A percentile compares a stretch with the other conserved stretches of the same genome.
phyloP scores from a whole-genome alignment of 2,888 invertebrate species.

The Exephanes ischioxanthus region DNA sequence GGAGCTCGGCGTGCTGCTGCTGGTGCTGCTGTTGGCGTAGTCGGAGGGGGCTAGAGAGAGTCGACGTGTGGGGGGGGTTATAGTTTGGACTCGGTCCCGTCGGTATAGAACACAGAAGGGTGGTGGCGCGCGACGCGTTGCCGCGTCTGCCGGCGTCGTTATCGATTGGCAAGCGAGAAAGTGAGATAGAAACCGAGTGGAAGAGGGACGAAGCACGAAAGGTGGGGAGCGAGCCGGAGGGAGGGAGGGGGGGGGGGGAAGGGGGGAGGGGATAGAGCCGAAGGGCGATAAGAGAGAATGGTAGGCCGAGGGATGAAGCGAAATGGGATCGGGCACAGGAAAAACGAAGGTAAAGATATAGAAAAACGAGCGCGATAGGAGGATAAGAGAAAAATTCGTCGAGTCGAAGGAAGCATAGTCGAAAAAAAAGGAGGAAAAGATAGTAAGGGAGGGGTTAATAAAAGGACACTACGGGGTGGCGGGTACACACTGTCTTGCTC shows the following conservation, averaged over 20 bases:
- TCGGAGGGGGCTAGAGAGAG: neutral
- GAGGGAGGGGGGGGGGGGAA: neutral
- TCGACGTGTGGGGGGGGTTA: neutral
- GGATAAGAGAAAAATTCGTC: slow-evolving; percentile 29
- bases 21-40: slow-evolving; percentile 55
- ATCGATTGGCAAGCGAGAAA: slow-evolving; percentile 78
- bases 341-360: slow-evolving; percentile 47
- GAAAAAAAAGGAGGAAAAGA: slow-evolving; percentile 16
- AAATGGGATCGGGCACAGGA: slow-evolving; percentile 51
- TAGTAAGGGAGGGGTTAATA: slow-evolving; percentile 2
- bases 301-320: slow-evolving; percentile 44
- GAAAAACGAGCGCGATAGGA: slow-evolving; percentile 44
- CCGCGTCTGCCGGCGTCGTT: slow-evolving; percentile 78
- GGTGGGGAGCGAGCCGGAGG: neutral
- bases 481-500: slow-evolving; percentile 56
- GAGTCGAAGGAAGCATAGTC: slow-evolving; percentile 35
- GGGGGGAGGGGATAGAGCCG: slow-evolving; percentile 40
- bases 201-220: slow-evolving; percentile 47
- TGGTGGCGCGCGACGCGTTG: slow-evolving; percentile 67
- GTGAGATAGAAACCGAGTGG: slow-evolving; percentile 49
- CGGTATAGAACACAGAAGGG: slow-evolving; percentile 48
- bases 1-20: slow-evolving; percentile 50
- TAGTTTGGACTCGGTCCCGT: slow-evolving; percentile 16
- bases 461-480: slow-evolving; percentile 51
- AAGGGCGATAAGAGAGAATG: slow-evolving; percentile 59